Conservation (phyloP, 2,113 vertebrate species). For the Melanerpes aurifrons region DNA sequence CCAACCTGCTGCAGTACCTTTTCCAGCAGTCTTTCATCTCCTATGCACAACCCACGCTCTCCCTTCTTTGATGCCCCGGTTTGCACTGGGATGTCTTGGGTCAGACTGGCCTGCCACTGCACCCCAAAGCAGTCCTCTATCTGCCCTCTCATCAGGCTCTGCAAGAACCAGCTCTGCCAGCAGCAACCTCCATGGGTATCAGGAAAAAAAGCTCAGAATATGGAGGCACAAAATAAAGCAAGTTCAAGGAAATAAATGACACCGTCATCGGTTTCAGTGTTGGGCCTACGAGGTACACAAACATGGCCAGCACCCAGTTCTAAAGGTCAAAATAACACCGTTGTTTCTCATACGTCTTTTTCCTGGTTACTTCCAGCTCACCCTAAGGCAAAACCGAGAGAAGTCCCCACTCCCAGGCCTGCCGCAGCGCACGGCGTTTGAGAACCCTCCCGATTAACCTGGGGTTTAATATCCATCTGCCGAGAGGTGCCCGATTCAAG, state of each 20-base stretch:
- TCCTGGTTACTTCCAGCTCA: neutral
- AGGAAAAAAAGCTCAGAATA: neutral
- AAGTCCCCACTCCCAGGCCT: neutral
- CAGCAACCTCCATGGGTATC: neutral
- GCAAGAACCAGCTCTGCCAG: neutral
- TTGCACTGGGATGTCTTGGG: rapidly evolving
- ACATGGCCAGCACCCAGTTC: neutral
- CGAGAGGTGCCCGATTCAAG: rapidly evolving
- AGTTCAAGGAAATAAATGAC: neutral
- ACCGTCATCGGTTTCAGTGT: rapidly evolving
- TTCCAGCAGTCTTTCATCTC: neutral
- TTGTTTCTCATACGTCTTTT: rapidly evolving
- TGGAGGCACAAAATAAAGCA: neutral
- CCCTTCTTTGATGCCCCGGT: neutral
- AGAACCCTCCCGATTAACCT: neutral
- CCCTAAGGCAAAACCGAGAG: rapidly evolving
- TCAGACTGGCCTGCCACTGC: rapidly evolving
- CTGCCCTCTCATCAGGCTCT: neutral
- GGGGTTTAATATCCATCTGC: neutral
- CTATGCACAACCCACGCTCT: rapidly evolving
- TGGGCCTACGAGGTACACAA: neutral
- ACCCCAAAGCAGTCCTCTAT: neutral
- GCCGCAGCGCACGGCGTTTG: neutral
- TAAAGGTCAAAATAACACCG: neutral
- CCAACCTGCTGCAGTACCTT: rapidly evolving